A percentile compares a stretch with the other conserved stretches of the same genome.
Conservation (phyloP, 1,140 invertebrate species). For the Sinella curviseta region DNA sequence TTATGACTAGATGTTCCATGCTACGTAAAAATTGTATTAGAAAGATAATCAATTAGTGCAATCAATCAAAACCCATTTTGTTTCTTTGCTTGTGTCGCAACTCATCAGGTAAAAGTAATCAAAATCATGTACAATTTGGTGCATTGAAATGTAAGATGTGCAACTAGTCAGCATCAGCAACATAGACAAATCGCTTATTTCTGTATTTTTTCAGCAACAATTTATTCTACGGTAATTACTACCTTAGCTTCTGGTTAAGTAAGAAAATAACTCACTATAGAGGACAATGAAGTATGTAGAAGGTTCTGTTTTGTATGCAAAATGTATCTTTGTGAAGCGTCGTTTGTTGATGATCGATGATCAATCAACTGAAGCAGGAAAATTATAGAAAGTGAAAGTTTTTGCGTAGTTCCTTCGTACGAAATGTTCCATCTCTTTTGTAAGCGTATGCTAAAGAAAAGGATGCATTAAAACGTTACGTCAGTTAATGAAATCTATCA, state of each 20-base stretch:
- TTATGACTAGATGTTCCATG: background rate
- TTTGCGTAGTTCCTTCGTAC: too few species aligned
- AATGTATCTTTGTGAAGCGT: too few species aligned
- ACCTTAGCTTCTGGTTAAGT: background rate
- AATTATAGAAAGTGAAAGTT: too few species aligned
- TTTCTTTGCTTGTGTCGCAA: too few species aligned
- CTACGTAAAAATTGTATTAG: background rate
- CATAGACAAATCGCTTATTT: constrained; percentile 19
- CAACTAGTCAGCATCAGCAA: background rate
- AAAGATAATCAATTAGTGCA: background rate
- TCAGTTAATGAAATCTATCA: background rate
- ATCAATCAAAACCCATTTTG: background rate
- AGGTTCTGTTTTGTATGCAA: too few species aligned
- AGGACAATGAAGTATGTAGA: background rate
- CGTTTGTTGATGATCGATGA: too few species aligned
- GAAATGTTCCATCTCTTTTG: too few species aligned
- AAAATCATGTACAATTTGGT: background rate
- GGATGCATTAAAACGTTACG: background rate
- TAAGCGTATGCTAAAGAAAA: background rate
- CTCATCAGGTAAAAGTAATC: background rate
- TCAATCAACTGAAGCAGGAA: too few species aligned
- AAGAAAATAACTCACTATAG: background rate
- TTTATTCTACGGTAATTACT: background rate
- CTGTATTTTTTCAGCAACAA: background rate
- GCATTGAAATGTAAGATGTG: background rate